Percentiles rank a stretch among this genome's conserved stretches.
These are phyloP conservation scores for Manis javanica DNA, from an alignment of 2,797 vertebrate genomes.

Conservation along the genomic window DNA sequence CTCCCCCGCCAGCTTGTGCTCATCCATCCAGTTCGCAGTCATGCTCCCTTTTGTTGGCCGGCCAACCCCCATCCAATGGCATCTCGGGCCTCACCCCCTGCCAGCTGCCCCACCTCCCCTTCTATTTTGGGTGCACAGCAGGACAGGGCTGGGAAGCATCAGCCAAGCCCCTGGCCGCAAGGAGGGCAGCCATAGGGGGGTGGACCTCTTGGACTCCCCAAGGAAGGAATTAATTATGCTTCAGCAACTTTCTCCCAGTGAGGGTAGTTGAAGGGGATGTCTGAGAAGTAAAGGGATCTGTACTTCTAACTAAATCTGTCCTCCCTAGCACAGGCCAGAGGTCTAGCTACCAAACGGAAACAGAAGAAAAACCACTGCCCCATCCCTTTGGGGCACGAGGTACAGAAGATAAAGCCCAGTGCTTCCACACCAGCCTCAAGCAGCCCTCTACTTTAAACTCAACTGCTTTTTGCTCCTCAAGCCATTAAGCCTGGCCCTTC, in stretches of 20 bases:
- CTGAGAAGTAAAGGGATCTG: neutral
- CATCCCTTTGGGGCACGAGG: neutral
- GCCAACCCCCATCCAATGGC: slow-evolving; percentile 48
- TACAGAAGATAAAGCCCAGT: neutral
- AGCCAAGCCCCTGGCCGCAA: neutral
- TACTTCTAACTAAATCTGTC: neutral
- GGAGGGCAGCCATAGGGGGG: neutral
- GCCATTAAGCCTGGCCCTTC: neutral
- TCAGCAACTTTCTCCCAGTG: neutral
- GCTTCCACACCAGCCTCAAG: neutral
- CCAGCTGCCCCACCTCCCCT: slow-evolving; percentile 65
- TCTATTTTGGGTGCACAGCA: slow-evolving; percentile 69
- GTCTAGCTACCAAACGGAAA: neutral
- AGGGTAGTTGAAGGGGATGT: no score
- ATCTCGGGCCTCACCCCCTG: neutral
- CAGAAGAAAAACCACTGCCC: neutral
- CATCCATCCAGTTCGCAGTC: slow-evolving; percentile 54
- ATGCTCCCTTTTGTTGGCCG: slow-evolving; percentile 47
- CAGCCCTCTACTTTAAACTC: neutral
- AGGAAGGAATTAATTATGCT: neutral
- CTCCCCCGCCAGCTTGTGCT: neutral
- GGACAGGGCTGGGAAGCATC: slow-evolving; percentile 26
- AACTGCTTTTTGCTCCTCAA: neutral
- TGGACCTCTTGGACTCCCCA: neutral
- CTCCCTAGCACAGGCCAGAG: neutral